Conservation (phyloP, 2,888 invertebrate species). For the Netelia inedita region DNA sequence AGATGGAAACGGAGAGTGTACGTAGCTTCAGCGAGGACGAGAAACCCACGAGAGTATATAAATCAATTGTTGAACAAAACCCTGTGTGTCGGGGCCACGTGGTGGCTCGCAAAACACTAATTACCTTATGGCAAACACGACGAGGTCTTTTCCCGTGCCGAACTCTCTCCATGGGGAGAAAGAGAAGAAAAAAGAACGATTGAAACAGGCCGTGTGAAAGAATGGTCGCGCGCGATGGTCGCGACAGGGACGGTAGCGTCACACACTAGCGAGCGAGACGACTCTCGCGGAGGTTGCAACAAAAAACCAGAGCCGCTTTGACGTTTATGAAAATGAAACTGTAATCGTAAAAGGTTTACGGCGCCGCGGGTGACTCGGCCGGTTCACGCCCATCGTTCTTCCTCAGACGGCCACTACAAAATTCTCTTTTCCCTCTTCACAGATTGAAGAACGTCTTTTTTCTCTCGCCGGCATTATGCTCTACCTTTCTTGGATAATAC, state of each 20-base stretch:
- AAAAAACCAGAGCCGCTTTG: slow-evolving; percentile 80
- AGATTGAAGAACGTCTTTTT: slow-evolving; percentile 24
- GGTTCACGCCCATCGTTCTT: slow-evolving; percentile 64
- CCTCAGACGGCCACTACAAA: slow-evolving; percentile 41
- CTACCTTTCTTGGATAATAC: background rate
- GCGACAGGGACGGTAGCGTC: slow-evolving; percentile 63
- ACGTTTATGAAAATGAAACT: slow-evolving; percentile 85
- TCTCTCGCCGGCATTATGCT: slow-evolving; percentile 23
- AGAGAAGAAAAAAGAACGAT: slow-evolving; percentile 25
- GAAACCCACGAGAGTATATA: slow-evolving; percentile 66
- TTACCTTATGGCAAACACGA: slow-evolving; percentile 81
- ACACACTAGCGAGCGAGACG: slow-evolving; percentile 45
- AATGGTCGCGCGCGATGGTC: slow-evolving; percentile 43
- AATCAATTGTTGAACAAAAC: slow-evolving; percentile 75
- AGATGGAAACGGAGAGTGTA: slow-evolving; percentile 17
- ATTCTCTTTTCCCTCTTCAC: slow-evolving; percentile 51
- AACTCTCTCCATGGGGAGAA: slow-evolving; percentile 25
- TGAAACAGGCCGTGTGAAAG: slow-evolving; percentile 17
- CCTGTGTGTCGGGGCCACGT: slow-evolving; percentile 54
- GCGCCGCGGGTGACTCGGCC: slow-evolving; percentile 69
- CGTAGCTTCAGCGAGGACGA: slow-evolving; percentile 34
- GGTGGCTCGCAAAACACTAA: slow-evolving; percentile 80
- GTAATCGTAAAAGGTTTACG: slow-evolving; percentile 84
- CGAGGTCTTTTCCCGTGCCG: slow-evolving; percentile 41
- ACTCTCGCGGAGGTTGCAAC: slow-evolving; percentile 59